Evolutionary conservation across 2,888 invertebrate genomes (phyloP).

Genomic region (Hipparchia semele): DNA sequence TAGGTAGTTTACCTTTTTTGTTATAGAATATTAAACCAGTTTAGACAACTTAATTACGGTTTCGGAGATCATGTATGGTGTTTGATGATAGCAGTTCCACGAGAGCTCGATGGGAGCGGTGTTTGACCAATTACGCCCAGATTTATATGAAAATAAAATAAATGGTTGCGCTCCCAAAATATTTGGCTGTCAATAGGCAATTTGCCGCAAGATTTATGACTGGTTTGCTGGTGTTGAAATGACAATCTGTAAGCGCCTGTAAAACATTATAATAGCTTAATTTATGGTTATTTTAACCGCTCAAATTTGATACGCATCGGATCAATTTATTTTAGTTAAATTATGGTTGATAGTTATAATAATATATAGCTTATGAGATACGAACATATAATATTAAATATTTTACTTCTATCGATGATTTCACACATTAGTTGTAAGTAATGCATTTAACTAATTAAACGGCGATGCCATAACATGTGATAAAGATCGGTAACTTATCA

Average conservation of each 20-base stretch:
- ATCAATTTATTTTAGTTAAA: slow-evolving; percentile 37
- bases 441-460: no score
- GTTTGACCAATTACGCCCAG: slow-evolving; percentile 48
- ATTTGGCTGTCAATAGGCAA: slow-evolving; percentile 41
- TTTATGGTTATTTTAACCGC: slow-evolving; percentile 40
- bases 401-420: no score
- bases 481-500: background rate
- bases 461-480: no score
- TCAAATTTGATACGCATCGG: slow-evolving; percentile 22
- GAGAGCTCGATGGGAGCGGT: slow-evolving; percentile 57
- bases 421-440: no score
- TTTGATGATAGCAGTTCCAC: slow-evolving; percentile 49
- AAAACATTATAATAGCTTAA: slow-evolving; percentile 44
- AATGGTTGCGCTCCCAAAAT: slow-evolving; percentile 41
- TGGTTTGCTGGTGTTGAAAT: slow-evolving; percentile 40
- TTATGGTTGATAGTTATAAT: slow-evolving; percentile 24
- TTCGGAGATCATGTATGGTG: slow-evolving; percentile 53
- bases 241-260: slow-evolving; percentile 43
- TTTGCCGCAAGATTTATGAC: slow-evolving; percentile 46
- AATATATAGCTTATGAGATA: slow-evolving; percentile 6
- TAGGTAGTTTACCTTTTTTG: background rate
- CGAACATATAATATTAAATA: background rate
- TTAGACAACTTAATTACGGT: slow-evolving; percentile 55
- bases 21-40: slow-evolving; percentile 38
- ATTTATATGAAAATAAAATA: slow-evolving; percentile 51